Conservation (phyloP, 2,888 invertebrate species). For the Podabrus alpinus region DNA sequence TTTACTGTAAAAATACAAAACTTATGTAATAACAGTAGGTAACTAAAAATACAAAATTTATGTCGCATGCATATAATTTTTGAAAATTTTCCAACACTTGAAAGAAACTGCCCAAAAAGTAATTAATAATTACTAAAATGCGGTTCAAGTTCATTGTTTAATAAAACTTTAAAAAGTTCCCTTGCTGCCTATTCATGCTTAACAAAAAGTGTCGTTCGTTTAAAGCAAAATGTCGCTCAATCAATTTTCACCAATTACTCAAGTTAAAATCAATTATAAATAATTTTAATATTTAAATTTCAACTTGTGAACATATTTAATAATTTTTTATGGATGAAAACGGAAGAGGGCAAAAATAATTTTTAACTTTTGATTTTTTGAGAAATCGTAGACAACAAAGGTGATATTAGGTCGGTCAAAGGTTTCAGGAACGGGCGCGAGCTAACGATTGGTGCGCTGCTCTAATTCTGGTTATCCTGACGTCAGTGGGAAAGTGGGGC, state of each 20-base stretch:
- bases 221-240: too few species aligned
- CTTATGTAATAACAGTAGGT: neutral
- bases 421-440: constrained; percentile 33
- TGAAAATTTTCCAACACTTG: neutral
- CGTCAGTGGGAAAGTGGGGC: constrained; percentile 45
- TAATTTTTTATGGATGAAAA: neutral
- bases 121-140: too few species aligned
- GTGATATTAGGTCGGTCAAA: constrained; percentile 27
- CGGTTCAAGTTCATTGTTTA: too few species aligned
- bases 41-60: neutral
- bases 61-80: neutral
- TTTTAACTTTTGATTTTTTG: neutral
- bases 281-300: too few species aligned
- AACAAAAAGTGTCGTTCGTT: too few species aligned
- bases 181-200: too few species aligned
- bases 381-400: constrained; percentile 12
- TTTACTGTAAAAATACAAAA: neutral
- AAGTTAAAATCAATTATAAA: too few species aligned
- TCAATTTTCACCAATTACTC: too few species aligned
- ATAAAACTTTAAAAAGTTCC: too few species aligned
- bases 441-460: constrained; percentile 48
- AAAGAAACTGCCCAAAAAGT: neutral
- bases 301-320: neutral
- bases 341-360: neutral
- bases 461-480: constrained; percentile 42